Evolutionary conservation across 30 jellyfish, hydroid and myxozoan genomes (phyloP), one percentile per base, ranked within the genome.

Genomic region (Cassiopea xamachana): DNA sequence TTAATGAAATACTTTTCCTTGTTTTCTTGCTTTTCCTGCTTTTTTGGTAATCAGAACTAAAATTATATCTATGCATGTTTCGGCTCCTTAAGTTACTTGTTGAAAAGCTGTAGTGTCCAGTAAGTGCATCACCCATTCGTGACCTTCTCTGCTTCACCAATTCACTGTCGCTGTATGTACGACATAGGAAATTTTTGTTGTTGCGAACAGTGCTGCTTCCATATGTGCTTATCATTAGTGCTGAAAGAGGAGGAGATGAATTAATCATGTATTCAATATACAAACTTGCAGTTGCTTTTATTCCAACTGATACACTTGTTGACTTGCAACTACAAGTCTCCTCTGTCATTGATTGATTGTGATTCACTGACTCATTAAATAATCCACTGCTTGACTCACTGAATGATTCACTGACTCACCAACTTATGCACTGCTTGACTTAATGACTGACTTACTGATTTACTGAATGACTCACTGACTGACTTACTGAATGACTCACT

Each of bases 21-120:
- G 55, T 75, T 17, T 51, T 51, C 49, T 51, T 78, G 9, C 1
- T 5, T 78, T 50, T 16, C 48, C 19, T 44, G 4, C 0, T 12
- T 50, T 78, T 45, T 1, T n/a, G 51, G n/a, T 47, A 59, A 44
- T 78, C 87, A 9, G 77, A 4, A 71, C 15, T 71, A 4, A 71
- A 17, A 1, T 19, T 1, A 71, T 6, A 2, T 5, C 6, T 71
- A 7, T 15, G 15, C 6, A 71, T 71, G 15, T 71, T 50, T 19
- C 51, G n/a, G 80, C 80, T 71, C 16, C 80, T 17, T 43, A 71
- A 71, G 19, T 71, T 71, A 71, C 80, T 71, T n/a, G 80, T 71
- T 1, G 80, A 71, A 19, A 71, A 71, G 16, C 51, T 71, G 58
- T n/a, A 71, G 43, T n/a, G 80, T 10, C 80, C 80, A 71, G 80